Conservation (phyloP, 1,140 invertebrate genomes). For the Pogonognathellus flavescens region DNA sequence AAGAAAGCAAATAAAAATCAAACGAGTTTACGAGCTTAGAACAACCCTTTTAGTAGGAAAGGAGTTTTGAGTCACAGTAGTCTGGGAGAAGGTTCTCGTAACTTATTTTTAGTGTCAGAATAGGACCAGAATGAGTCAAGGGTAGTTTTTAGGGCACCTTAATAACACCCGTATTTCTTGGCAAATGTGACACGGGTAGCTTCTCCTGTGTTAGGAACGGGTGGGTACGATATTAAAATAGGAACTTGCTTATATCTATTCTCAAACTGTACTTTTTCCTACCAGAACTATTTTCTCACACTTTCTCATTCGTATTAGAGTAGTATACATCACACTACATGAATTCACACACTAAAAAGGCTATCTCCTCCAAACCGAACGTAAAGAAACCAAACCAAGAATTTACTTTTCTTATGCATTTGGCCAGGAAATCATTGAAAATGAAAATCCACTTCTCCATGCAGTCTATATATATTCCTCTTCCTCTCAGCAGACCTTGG, state of each 20-base stretch:
- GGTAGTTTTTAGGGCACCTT: slow-evolving; percentile 33
- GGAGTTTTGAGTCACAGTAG: neutral
- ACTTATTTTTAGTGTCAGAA: neutral
- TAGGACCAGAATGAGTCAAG: neutral
- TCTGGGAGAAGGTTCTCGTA: neutral
- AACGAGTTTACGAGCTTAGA: slow-evolving; percentile 34
- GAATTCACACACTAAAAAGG: neutral
- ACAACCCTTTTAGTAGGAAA: slow-evolving; percentile 29
- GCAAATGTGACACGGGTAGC: slow-evolving; percentile 17
- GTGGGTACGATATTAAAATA: neutral
- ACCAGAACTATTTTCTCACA: slow-evolving; percentile 8
- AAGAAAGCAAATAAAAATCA: slow-evolving; percentile 48
- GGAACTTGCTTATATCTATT: slow-evolving; percentile 1
- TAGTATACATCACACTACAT: neutral
- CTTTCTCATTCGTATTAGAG: neutral
- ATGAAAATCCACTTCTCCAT: slow-evolving; percentile 42
- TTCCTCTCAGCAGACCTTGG: neutral
- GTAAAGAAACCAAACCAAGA: neutral
- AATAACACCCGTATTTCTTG: slow-evolving; percentile 27
- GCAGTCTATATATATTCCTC: neutral
- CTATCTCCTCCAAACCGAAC: neutral
- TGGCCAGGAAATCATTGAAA: slow-evolving; percentile 13
- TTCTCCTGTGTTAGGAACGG: neutral
- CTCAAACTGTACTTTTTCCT: neutral
- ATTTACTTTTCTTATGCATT: slow-evolving; percentile 20